Evolutionary conservation across 2,797 vertebrate species (phyloP).

Genomic region (Pipistrellus nathusii): DNA sequence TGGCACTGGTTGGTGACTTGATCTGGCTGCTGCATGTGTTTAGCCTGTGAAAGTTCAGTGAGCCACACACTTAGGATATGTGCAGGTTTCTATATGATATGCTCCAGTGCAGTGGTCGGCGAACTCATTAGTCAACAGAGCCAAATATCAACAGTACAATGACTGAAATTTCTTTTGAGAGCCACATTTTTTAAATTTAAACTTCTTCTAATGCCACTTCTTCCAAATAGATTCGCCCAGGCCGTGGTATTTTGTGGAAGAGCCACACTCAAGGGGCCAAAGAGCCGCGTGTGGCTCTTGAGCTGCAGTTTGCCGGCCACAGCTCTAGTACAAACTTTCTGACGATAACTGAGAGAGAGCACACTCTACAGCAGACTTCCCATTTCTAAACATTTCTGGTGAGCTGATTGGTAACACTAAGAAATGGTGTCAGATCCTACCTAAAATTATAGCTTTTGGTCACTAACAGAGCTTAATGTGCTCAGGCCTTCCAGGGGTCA

Average conservation of each 20-base stretch:
- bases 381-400: slow-evolving; percentile 21
- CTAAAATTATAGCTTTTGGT: slow-evolving; percentile 10
- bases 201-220: too few species aligned
- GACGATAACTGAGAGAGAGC: slow-evolving; percentile 8
- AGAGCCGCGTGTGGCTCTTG: too few species aligned
- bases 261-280: too few species aligned
- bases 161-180: too few species aligned
- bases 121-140: too few species aligned
- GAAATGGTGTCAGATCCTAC: background rate
- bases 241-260: too few species aligned
- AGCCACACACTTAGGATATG: background rate
- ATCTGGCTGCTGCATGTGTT: background rate
- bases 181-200: too few species aligned
- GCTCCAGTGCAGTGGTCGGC: background rate
- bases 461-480: background rate
- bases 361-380: background rate
- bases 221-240: too few species aligned
- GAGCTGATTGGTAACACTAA: too few species aligned
- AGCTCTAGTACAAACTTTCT: background rate
- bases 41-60: background rate
- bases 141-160: too few species aligned
- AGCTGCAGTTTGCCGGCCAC: too few species aligned
- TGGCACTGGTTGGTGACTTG: background rate
- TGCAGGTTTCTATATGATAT: background rate
- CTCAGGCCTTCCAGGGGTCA: background rate